Evolutionary conservation across 2,797 vertebrate species (phyloP).

Genomic region (Ptychadena robeensis): DNA sequence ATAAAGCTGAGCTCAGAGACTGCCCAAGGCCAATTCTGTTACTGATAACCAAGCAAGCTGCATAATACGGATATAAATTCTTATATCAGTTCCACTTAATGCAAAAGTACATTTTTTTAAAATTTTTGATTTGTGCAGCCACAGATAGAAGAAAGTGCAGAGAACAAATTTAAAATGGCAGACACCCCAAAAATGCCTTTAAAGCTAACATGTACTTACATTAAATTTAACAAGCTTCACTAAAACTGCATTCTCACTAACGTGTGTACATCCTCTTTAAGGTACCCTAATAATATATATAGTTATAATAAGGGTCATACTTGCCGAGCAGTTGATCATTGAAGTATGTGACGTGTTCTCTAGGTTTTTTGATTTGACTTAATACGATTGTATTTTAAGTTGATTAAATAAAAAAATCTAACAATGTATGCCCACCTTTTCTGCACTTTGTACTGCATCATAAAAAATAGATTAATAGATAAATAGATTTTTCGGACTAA

Average conservation of each 20-base stretch:
- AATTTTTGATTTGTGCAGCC: neutral
- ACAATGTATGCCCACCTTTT: too few species aligned
- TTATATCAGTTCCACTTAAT: neutral
- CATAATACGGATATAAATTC: constrained; percentile 6
- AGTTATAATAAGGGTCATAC: too few species aligned
- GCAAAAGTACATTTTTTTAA: neutral
- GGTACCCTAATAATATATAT: too few species aligned
- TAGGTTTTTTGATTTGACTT: too few species aligned
- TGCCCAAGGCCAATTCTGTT: constrained; percentile 7
- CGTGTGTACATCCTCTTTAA: too few species aligned
- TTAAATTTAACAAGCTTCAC: neutral
- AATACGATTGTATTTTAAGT: too few species aligned
- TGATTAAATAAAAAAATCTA: too few species aligned
- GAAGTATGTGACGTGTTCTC: too few species aligned
- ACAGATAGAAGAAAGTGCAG: neutral
- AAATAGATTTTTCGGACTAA: too few species aligned
- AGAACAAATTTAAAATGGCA: neutral
- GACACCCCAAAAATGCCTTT: neutral
- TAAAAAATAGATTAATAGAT: too few species aligned
- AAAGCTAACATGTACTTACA: neutral
- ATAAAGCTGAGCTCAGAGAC: constrained; percentile 13
- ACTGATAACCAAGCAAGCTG: constrained; percentile 3
- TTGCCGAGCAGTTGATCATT: too few species aligned
- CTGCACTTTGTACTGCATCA: too few species aligned
- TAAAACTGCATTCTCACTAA: neutral